Percentiles rank a stretch among this genome's conserved stretches.
Evolutionary conservation across 2,797 vertebrate genomes (phyloP).

Genomic region (Diplodus puntazzo): DNA sequence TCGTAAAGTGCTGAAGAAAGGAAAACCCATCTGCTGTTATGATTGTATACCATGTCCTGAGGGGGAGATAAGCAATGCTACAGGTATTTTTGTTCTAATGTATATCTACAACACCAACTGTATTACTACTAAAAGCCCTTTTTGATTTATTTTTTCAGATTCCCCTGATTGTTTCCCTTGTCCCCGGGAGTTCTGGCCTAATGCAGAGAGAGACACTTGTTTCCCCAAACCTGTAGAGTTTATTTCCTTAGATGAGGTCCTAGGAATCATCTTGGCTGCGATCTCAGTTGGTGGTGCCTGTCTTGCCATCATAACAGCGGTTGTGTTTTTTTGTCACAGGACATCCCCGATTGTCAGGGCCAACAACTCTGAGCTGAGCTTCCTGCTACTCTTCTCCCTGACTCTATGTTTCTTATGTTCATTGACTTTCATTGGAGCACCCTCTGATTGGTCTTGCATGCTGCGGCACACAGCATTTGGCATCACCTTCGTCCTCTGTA

Average conservation of each 20-base stretch:
- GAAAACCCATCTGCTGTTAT: constrained; percentile 75
- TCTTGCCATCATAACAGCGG: too few relatives aligned
- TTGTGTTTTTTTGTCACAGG: too few relatives aligned
- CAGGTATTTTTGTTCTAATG: neutral
- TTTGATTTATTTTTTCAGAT: neutral
- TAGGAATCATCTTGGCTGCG: too few relatives aligned
- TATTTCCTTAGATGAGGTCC: too few relatives aligned
- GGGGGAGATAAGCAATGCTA: neutral
- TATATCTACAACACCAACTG: neutral
- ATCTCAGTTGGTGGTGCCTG: too few relatives aligned
- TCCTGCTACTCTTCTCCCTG: constrained; percentile 32
- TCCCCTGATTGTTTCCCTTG: neutral
- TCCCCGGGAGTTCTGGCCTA: too few relatives aligned
- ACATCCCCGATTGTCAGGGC: too few relatives aligned
- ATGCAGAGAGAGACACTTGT: neutral
- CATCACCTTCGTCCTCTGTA: constrained; percentile 74
- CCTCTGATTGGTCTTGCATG: constrained; percentile 72
- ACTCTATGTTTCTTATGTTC: constrained; percentile 34
- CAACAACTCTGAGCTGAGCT: too few relatives aligned
- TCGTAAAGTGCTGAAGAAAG: constrained; percentile 76
- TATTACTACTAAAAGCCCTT: neutral
- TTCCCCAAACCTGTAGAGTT: neutral
- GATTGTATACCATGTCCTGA: constrained; percentile 49
- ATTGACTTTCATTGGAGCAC: constrained; percentile 49
- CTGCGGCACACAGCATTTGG: constrained; percentile 75